Base-by-base conservation (phyloP, 2,888 invertebrate species). In the Harpagoxenus sublaevis region DNA sequence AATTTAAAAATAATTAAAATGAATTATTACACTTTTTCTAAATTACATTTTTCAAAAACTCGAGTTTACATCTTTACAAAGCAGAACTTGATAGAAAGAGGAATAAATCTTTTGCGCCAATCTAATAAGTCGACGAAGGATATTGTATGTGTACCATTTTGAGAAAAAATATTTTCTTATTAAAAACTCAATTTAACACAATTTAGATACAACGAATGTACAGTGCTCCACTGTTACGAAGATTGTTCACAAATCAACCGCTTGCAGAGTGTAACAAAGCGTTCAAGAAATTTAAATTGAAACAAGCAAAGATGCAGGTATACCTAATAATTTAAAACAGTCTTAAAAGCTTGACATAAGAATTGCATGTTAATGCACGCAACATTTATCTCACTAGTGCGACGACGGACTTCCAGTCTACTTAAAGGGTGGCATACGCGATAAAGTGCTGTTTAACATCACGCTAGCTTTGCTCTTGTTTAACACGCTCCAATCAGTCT, bases 251-350 rank as follows among this genome's bases (percentile, higher is more conserved):
- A 35, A 68, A 70, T 8, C 55, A 28, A n/a, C n/a, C 68, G 23
- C n/a, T 51, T 39, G 53, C 63, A 12, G 65, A 68, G 8, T 57
- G 65, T 1, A 70, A 86, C 1, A 84, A 83, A 71, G 18, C 10
- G 3, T 85, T 83, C 53, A 82, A 91, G 55, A 91, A 91, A 71
- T 65, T 93, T 6, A 93, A 93, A 89, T 85, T 88, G 6, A 90
- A 90, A 63, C 94, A 94, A 86, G 91, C 89, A 35, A 84, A 63
- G n/a, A 90, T 93, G 85, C 93, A 93, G 92, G 94, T 93, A 92
- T 5, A 71, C 10, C 6, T 62, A 70, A 53, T 60, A 65, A 51
- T 66, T 18, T 0, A 0, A 55, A 55, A 4, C 2, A 55, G n/a
- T 74, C 28, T 39, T 3, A 31, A 51, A 63, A 85, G 4, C 84